Base-by-base conservation (phyloP, 2,113 vertebrate genomes). In the Cisticola juncidis region DNA sequence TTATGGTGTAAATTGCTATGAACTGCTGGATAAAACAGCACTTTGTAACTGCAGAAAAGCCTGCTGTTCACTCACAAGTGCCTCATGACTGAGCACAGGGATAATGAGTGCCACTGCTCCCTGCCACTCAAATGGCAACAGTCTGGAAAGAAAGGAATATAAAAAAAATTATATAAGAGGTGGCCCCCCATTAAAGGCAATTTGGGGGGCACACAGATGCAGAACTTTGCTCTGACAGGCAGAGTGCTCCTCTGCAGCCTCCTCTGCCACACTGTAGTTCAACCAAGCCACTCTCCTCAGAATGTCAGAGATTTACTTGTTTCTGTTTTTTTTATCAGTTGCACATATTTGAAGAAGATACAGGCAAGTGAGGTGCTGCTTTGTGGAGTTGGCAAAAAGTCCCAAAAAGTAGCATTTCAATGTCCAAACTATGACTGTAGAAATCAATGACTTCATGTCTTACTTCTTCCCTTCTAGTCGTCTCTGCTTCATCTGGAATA, bases 141-240 rank as follows among this genome's bases (percentile, higher is more conserved):
- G 8, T 1, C 4, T n/a, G 21, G 40, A 71, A 85, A 62, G 11
- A 33, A 89, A 90, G 20, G 4, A 70, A 45, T 60, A 6, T 0
- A 44, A 90, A 74, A 83, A 72, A 1, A 68, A 28, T 79, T 44
- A 1, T 5, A 35, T 24, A 48, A n/a, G 3, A 9, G 4, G 26
- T 56, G 1, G 1, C 2, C 10, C 11, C 13, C 11, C 5, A n/a
- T 8, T 18, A 69, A 36, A 58, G 33, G 14, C 16, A 9, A 7
- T 0, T 0, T 33, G 6, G 3, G 69, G 21, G 6, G 7, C 38
- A 6, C 11, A 56, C 0, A 4, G 48, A 68, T 44, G 9, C n/a
- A 81, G 15, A 79, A 6, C 24, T 62, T 69, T 88, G 20, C 36
- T 76, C 48, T 72, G 44, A 58, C 9, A 23, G 23, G 10, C 14